These are phyloP conservation scores for Cichlasoma orientale DNA, from an alignment of 2,797 vertebrate species.

Conservation along the genomic window DNA sequence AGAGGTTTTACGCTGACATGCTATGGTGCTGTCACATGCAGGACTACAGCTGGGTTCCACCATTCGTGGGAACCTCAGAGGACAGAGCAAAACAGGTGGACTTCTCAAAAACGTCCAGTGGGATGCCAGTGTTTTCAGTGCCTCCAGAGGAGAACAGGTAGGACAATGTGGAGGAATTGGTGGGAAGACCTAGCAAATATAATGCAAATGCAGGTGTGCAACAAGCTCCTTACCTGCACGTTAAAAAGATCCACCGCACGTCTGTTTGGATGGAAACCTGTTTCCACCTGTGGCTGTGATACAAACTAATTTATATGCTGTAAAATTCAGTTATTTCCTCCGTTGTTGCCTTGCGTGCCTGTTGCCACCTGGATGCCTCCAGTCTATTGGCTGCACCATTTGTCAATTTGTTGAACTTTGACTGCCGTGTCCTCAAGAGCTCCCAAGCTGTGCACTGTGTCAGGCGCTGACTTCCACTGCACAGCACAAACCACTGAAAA, in stretches of 20 bases:
- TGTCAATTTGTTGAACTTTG: not conserved
- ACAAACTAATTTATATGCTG: not conserved
- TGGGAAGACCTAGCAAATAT: not conserved
- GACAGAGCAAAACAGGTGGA: not conserved
- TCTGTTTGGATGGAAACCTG: not conserved
- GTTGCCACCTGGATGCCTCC: not conserved
- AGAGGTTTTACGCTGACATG: not conserved
- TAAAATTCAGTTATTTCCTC: not conserved
- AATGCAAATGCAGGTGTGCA: not conserved
- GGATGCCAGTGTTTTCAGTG: not conserved
- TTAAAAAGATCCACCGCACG: not conserved
- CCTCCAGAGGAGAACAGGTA: accelerated
- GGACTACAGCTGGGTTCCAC: not conserved
- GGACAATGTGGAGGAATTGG: no score
- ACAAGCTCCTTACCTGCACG: not conserved
- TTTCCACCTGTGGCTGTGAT: not conserved
- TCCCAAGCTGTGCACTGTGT: not conserved
- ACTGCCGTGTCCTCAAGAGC: not conserved
- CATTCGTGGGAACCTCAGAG: not conserved
- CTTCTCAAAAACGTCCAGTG: not conserved
- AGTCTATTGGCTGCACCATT: not conserved
- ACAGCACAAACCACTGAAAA: not conserved
- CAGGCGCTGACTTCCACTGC: not conserved
- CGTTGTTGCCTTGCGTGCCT: not conserved
- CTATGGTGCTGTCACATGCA: not conserved